Percentiles rank a stretch among this genome's conserved stretches.
These are phyloP conservation scores for Enteromius afrohamiltoni DNA, from an alignment of 2,797 vertebrate species.

Conservation along the genomic window DNA sequence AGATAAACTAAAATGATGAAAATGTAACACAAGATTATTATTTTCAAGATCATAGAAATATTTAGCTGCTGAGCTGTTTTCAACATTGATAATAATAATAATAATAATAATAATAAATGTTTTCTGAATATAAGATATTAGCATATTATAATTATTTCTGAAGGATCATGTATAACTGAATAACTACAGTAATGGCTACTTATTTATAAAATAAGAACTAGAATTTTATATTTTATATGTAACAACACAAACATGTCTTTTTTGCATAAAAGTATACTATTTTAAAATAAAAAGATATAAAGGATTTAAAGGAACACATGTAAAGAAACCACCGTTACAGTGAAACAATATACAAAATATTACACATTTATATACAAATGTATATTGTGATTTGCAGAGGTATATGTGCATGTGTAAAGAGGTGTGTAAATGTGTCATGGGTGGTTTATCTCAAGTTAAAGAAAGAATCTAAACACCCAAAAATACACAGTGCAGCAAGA, in stretches of 20 bases:
- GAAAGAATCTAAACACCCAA: not conserved
- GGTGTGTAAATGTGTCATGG: not conserved
- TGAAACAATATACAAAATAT: not conserved
- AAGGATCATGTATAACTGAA: not conserved
- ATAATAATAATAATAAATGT: not conserved
- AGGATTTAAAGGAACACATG: not conserved
- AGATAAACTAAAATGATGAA: not conserved
- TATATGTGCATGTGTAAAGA: not conserved
- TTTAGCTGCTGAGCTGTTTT: not conserved
- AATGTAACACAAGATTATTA: not conserved
- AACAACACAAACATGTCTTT: not conserved
- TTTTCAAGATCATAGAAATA: not conserved
- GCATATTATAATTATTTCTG: not conserved
- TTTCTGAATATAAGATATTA: not conserved
- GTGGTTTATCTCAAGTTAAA: slow-evolving; percentile 7
- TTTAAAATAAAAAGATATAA: not conserved
- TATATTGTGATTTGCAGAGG: slow-evolving; percentile 4
- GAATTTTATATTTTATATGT: not conserved
- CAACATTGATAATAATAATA: not conserved
- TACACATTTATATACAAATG: not conserved
- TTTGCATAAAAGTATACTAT: not conserved
- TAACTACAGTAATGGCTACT: not conserved
- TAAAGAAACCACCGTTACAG: not conserved
- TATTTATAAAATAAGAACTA: not conserved
- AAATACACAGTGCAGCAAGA: not conserved